phyloP scores from a whole-genome alignment of 2,888 invertebrate species.

The Eristalis pertinax region DNA sequence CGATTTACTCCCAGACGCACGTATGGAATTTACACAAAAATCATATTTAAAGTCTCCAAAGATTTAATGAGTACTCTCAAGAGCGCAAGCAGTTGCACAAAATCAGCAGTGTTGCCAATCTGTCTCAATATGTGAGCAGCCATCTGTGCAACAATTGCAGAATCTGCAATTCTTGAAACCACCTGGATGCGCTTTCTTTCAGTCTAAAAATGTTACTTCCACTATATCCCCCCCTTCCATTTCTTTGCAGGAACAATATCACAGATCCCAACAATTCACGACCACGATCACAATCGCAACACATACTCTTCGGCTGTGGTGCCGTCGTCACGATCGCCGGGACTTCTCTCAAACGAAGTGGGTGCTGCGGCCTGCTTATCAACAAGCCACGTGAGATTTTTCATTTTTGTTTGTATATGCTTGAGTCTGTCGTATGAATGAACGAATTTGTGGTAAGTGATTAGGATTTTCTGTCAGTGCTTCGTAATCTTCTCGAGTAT shows the following conservation, averaged over 20 bases:
- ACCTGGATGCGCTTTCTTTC: not conserved
- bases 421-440: slow-evolving; percentile 40
- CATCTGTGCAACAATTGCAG: too few species aligned
- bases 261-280: slow-evolving; percentile 78
- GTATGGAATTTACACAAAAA: too few species aligned
- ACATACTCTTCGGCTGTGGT: slow-evolving; percentile 76
- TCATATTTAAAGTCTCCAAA: too few species aligned
- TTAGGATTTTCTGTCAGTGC: slow-evolving; percentile 40
- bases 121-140: too few species aligned
- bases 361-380: not conserved
- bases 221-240: not conserved
- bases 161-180: too few species aligned
- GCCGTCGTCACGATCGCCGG: slow-evolving; percentile 79
- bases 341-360: slow-evolving; percentile 77
- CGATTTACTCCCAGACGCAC: too few species aligned
- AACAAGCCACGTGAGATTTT: slow-evolving; percentile 12
- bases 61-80: too few species aligned
- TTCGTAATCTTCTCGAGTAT: slow-evolving; percentile 40
- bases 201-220: not conserved
- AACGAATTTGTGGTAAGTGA: slow-evolving; percentile 20
- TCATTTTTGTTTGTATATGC: slow-evolving; percentile 26
- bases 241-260: slow-evolving; percentile 75
- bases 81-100: too few species aligned
- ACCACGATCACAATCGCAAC: slow-evolving; percentile 77
- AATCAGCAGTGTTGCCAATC: too few species aligned